These are phyloP conservation scores for Polymixis flavicincta DNA, from an alignment of 2,888 invertebrate genomes.

Conservation along the genomic window DNA sequence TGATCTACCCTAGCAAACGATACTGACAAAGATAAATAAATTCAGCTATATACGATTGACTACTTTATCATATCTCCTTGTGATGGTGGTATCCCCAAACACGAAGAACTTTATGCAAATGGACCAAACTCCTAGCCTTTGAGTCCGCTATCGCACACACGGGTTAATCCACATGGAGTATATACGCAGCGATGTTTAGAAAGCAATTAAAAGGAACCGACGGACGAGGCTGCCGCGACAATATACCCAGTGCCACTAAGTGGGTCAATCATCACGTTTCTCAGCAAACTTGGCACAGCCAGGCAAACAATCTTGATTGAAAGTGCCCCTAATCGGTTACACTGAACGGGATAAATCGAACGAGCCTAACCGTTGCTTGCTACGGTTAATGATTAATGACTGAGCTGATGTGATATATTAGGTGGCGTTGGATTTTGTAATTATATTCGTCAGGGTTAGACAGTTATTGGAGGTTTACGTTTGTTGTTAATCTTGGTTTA, in stretches of 20 bases:
- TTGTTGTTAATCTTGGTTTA: conserved; percentile 50
- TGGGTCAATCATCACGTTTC: conserved; percentile 79
- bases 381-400: conserved; percentile 72
- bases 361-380: conserved; percentile 59
- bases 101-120: conserved; percentile 9
- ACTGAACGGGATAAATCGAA: conserved; percentile 75
- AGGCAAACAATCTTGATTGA: conserved; percentile 86
- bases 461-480: conserved; percentile 51
- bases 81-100: background rate
- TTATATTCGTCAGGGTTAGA: conserved; percentile 58
- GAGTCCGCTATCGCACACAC: conserved; percentile 12
- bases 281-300: conserved; percentile 79
- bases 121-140: background rate
- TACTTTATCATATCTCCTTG: conserved; percentile 10
- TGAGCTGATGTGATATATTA: conserved; percentile 68
- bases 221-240: conserved; percentile 49
- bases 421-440: conserved; percentile 67
- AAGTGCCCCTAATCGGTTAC: conserved; percentile 83
- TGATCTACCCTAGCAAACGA: conserved; percentile 26
- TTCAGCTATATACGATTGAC: background rate
- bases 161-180: conserved; percentile 33
- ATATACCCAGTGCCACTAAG: conserved; percentile 67
- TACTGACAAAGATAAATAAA: conserved; percentile 27
- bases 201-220: conserved; percentile 60
- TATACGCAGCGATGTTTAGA: conserved; percentile 51